Base-by-base conservation (phyloP, 2,113 vertebrate species). In the Corapipo altera region DNA sequence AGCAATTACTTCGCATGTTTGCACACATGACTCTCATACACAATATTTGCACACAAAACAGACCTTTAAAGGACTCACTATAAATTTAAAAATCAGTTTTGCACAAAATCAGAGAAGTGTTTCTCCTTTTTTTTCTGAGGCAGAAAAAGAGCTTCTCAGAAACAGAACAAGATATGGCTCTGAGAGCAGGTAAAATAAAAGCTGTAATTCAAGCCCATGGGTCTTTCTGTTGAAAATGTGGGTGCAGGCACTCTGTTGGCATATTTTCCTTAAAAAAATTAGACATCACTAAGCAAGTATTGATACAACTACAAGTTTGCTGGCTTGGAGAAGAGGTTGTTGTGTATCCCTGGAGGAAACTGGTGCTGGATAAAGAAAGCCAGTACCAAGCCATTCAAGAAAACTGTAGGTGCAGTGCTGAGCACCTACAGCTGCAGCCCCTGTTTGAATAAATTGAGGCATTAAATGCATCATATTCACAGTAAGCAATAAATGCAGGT, bases 401-500 rank as follows among this genome's bases (percentile, higher is more conserved):
- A 85, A 90, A 33, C 71, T 37, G 46, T 54, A 23, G 64, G 66
- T 96, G 59, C 69, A 88, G 55, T 0, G 3, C 51, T 70, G 83
- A 91, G 41, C 66, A 66, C 79, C 82, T 58, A 26, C 58, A 73
- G 64, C 85, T 87, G 77, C 90, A 74, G 70, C 66, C 20, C 9
- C 32, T 0, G 0, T 28, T 41, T 28, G 66, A 87, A 78, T 57
- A 67, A 83, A 88, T 15, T 2, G 48, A 70, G 76, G 73, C 69
- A 61, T 77, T 86, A 90, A 84, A 94, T 67, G 72, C 35, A 67
- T 78, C 64, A 57, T 61, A 74, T 27, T 93, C 90, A 80, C 72
- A 90, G 83, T 55, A 6, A 91, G 74, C 33, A 90, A 91, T 77
- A 94, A 94, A 64, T 57, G 61, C 76, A 90, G 67, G 65, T 84